phyloP scores from a whole-genome alignment of 1,140 invertebrate genomes.

The Pectinophora gossypiella region DNA sequence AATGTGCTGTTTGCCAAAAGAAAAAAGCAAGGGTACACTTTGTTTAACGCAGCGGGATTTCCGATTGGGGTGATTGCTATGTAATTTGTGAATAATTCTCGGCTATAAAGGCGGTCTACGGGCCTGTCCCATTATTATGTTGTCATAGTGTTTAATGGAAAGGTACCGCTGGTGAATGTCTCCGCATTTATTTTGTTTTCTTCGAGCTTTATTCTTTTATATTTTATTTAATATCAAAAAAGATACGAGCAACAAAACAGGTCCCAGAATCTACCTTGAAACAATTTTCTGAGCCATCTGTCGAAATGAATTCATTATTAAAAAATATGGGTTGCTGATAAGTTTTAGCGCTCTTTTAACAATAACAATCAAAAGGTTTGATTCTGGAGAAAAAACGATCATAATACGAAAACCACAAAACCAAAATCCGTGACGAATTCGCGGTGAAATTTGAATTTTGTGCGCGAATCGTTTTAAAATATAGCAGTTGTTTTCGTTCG shows the following conservation, averaged over 20 bases:
- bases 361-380: neutral
- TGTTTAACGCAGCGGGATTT: constrained; percentile 55
- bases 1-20: constrained; percentile 45
- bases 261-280: neutral
- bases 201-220: neutral
- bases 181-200: constrained; percentile 1
- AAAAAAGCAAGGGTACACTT: constrained; percentile 33
- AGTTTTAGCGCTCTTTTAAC: neutral
- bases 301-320: no score
- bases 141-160: constrained; percentile 37
- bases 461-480: constrained; percentile 39
- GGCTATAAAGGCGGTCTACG: constrained; percentile 26
- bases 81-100: constrained; percentile 58
- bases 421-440: constrained; percentile 44
- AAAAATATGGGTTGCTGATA: neutral
- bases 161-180: constrained; percentile 7
- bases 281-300: neutral
- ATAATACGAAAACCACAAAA: constrained; percentile 36
- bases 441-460: constrained; percentile 40
- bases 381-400: neutral
- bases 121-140: constrained; percentile 44
- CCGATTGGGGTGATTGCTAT: constrained; percentile 47
- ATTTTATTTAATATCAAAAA: neutral
- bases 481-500: constrained; percentile 35
- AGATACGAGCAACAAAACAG: neutral